Evolutionary conservation across 2,113 vertebrate species (phyloP), one percentile per base, ranked within the genome.

Genomic region (Aphelocoma coerulescens): DNA sequence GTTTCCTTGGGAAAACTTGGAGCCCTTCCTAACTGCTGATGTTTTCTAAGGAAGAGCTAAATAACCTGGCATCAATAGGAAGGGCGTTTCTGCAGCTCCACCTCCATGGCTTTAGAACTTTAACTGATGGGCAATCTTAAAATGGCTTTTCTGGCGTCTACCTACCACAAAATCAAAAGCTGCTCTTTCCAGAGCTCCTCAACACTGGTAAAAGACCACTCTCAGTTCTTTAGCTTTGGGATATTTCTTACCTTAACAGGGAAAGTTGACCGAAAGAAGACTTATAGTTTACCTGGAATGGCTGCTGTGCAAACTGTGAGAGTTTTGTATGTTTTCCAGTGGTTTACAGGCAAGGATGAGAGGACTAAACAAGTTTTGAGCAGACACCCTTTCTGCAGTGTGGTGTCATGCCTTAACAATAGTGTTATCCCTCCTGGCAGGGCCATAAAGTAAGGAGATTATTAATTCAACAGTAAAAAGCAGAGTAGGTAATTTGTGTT

Each of bases 1-100:
- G 18, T 59, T 91, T 89, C 86, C 69, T 84, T 90, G 58, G 76
- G 89, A 91, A 90, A 92, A 35, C 33, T 14, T 92, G 76, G 86
- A 89, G 32, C 43, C 61, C 41, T 85, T 87, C 61, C 52, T 35
- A 81, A 19, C 39, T 57, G 24, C 61, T 49, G 48, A n/a, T 57
- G 57, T 92, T 94, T 57, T 75, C 69, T 44, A 71, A 86, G 68
- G 92, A 88, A 83, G 30, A 92, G 61, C 57, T 75, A 77, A 81
- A 55, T 78, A 59, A 54, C 32, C 63, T 72, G 44, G 39, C 75
- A 51, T n/a, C 46, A 46, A 15, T 5, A 74, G 27, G n/a, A 39
- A 66, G 85, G 88, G 88, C 2, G n/a, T 92, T 92, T 59, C 89
- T 87, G 52, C 87, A 62, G 65, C 57, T 81, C 65, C 92, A 68